These are phyloP conservation scores for Eudemis profundana DNA, from an alignment of 2,888 invertebrate species.

Conservation along the genomic window DNA sequence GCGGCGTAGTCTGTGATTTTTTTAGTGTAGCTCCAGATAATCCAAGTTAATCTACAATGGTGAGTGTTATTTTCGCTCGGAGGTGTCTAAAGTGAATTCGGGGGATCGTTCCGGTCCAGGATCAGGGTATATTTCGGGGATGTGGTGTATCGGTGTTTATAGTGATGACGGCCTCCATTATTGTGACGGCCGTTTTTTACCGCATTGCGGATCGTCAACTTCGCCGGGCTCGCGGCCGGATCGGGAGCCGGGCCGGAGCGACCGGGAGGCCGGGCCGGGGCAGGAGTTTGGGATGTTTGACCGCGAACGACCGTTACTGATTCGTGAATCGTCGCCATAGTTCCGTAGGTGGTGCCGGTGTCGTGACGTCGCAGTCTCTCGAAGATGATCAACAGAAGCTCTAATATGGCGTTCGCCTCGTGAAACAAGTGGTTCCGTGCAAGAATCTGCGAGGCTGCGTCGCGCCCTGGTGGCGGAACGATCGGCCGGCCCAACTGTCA, in stretches of 20 bases:
- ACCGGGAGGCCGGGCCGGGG: conserved; percentile 43
- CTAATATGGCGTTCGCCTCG: conserved; percentile 59
- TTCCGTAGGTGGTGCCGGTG: conserved; percentile 75
- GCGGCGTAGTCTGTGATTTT: conserved; percentile 85
- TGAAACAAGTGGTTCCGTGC: conserved; percentile 63
- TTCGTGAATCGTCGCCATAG: conserved; percentile 78
- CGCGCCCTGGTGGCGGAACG: conserved; percentile 77
- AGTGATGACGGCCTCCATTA: conserved; percentile 85
- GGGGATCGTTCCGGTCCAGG: conserved; percentile 61
- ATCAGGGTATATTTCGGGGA: conserved; percentile 76
- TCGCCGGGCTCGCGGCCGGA: conserved; percentile 56
- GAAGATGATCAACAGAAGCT: conserved; percentile 62
- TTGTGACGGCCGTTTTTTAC: conserved; percentile 85
- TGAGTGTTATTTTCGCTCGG: conserved; percentile 82
- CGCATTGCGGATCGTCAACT: conserved; percentile 81
- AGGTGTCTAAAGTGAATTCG: conserved; percentile 73
- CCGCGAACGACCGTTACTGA: conserved; percentile 56
- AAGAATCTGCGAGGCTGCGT: conserved; percentile 55
- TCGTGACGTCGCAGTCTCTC: conserved; percentile 66
- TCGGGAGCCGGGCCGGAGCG: conserved; percentile 50
- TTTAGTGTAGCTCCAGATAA: conserved; percentile 86
- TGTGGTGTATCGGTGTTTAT: conserved; percentile 82
- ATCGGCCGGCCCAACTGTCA: conserved; percentile 82
- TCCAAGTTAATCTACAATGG: conserved; percentile 86
- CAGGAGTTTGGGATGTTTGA: conserved; percentile 20